Conservation (phyloP, 1,140 invertebrate species). For the Pseudomyrmex pallidus region DNA sequence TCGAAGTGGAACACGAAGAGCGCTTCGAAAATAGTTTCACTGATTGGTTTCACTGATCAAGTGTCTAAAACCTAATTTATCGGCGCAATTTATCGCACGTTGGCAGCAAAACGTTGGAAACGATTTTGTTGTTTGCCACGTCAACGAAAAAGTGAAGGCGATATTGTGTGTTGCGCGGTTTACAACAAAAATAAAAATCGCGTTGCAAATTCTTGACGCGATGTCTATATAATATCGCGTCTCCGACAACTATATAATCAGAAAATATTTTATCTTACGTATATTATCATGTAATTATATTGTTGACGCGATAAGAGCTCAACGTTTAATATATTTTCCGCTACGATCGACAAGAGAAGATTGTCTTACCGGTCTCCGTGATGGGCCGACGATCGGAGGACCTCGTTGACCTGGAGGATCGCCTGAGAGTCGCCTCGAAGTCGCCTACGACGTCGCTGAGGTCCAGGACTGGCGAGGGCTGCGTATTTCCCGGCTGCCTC, state of each 20-base stretch:
- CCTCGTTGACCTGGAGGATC: constrained; percentile 81
- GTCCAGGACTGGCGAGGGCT: constrained; percentile 74
- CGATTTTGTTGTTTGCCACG: no score
- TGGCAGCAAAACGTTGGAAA: no score
- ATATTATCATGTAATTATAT: no score
- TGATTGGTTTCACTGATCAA: not conserved
- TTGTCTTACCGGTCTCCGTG: constrained; percentile 68
- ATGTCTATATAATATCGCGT: no score
- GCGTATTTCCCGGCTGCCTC: constrained; percentile 47
- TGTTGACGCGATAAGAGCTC: not conserved
- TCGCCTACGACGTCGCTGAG: constrained; percentile 90
- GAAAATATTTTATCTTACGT: no score
- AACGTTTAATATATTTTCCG: not conserved
- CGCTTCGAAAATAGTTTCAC: not conserved
- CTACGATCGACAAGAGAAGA: not conserved
- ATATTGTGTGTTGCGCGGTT: no score
- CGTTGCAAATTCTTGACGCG: no score
- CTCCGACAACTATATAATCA: no score
- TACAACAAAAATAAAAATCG: no score
- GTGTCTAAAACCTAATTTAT: not conserved
- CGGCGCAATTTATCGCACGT: no score
- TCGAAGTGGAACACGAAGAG: not conserved
- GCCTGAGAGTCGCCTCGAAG: constrained; percentile 90
- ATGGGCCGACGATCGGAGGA: constrained; percentile 56
- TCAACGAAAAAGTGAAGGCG: no score